phyloP scores from a whole-genome alignment of 2,888 invertebrate species.

The Girardia tigrina region DNA sequence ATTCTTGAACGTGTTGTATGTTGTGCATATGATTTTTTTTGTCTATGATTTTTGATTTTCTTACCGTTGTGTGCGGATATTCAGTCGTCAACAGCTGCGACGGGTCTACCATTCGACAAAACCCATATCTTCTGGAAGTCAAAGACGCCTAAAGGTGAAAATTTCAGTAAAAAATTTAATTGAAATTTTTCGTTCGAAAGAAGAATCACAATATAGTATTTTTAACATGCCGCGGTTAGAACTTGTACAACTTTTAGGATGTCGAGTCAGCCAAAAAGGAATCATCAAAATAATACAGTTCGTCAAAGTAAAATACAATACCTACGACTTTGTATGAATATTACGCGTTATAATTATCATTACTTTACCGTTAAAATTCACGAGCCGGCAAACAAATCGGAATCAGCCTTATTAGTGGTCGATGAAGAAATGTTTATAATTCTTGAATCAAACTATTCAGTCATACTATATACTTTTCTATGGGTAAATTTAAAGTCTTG shows the following conservation, averaged over 20 bases:
- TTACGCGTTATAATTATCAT: conserved; percentile 11
- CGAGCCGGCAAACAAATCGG: background rate
- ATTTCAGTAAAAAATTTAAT: background rate
- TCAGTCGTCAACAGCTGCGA: too few relatives aligned
- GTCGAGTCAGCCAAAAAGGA: background rate
- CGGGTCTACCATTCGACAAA: too few relatives aligned
- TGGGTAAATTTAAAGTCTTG: conserved; percentile 6
- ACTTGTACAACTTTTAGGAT: background rate
- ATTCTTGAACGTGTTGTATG: too few relatives aligned
- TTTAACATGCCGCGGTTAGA: conserved; percentile 6
- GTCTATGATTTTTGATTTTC: too few relatives aligned
- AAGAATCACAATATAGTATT: background rate
- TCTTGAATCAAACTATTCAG: background rate
- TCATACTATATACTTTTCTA: background rate
- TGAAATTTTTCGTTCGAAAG: background rate
- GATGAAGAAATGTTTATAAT: conserved; percentile 3
- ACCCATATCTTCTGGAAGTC: too few relatives aligned
- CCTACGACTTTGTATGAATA: background rate
- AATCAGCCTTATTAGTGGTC: background rate
- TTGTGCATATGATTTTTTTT: too few relatives aligned
- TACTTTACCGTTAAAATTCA: background rate
- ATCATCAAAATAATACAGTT: too few relatives aligned
- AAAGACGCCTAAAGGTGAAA: too few relatives aligned
- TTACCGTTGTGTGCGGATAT: too few relatives aligned
- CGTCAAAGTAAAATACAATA: background rate